Evolutionary conservation across 2,113 vertebrate species (phyloP), one percentile per base, ranked within the genome.

Genomic region (Aythya baeri): DNA sequence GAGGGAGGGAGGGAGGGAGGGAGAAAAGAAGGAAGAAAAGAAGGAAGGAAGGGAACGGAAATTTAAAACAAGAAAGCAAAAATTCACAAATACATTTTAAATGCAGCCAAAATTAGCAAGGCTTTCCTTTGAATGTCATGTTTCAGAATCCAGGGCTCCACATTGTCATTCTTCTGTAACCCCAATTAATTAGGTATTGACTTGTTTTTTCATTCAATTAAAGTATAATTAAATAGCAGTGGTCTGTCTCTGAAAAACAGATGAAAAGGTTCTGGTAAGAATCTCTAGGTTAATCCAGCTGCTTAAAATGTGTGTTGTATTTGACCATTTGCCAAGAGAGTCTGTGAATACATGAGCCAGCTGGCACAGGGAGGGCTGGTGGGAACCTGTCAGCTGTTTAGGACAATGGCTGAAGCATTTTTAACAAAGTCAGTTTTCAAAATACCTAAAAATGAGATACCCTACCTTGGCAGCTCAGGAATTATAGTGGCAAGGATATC

Each of bases 251-350:
- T 96, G 90, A 96, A 97, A 97, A 98, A 96, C 96, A 98, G 96
- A 97, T 97, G 97, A 98, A 98, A 98, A 97, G 94, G 89, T 96
- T 97, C 88, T 96, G 71, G 55, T 96, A 95, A 97, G 97, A 97
- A 98, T 97, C 97, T 94, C 94, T 95, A 97, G 97, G 97, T 97
- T 97, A 98, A 98, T 97, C 97, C 97, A 98, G 97, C 96, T 98
- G 97, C 97, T 98, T 98, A 97, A 97, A 97, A 95, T 97, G 76
- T 98, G 96, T 98, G 97, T 94, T 98, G 94, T 95, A 96, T 97
- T 98, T 98, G 97, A 98, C 86, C 81, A 91, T 91, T 96, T 98
- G 97, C 98, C 97, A 97, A 97, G 91, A 95, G 88, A 95, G 61
- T 96, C 92, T 95, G 95, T 94, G 95, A 96, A 87, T 97, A 95